Evolutionary conservation across 2,113 vertebrate species (phyloP).

Genomic region (Notarius lentiginosus): DNA sequence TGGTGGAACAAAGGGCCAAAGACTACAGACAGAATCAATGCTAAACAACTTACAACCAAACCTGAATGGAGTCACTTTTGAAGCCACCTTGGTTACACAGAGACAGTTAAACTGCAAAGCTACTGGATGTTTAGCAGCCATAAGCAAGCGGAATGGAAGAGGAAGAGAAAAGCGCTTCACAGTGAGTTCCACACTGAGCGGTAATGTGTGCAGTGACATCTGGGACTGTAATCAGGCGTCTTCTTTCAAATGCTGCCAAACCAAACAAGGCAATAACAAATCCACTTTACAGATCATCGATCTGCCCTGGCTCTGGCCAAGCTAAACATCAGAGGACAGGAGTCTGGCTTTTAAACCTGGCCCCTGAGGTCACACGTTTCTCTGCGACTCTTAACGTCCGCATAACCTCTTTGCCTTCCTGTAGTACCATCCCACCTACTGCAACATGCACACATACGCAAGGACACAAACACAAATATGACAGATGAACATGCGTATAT

Average conservation of each 20-base stretch:
- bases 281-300: slow-evolving; percentile 99
- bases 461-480: slow-evolving; percentile 34
- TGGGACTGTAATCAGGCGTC: slow-evolving; percentile 95
- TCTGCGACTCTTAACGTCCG: slow-evolving; percentile 41
- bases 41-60: slow-evolving; percentile 44
- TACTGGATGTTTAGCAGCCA: slow-evolving; percentile 30
- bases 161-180: slow-evolving; percentile 56
- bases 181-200: slow-evolving; percentile 76
- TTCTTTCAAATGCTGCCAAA: slow-evolving; percentile 98
- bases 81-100: slow-evolving; percentile 35
- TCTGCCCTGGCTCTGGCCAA: slow-evolving; percentile 89
- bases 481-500: not conserved
- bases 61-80: slow-evolving; percentile 32
- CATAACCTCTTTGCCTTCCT: slow-evolving; percentile 13
- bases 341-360: slow-evolving; percentile 85
- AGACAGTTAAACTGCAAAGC: slow-evolving; percentile 43
- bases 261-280: slow-evolving; percentile 99
- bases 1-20: slow-evolving; percentile 47
- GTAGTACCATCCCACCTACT: slow-evolving; percentile 41
- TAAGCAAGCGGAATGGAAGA: slow-evolving; percentile 26
- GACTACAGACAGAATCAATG: slow-evolving; percentile 50
- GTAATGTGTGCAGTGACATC: slow-evolving; percentile 93
- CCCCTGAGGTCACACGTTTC: slow-evolving; percentile 69
- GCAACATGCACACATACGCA: slow-evolving; percentile 20
- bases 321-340: slow-evolving; percentile 86